Conservation (phyloP, 1,140 invertebrate species). For the Eriocheir sinensis region DNA sequence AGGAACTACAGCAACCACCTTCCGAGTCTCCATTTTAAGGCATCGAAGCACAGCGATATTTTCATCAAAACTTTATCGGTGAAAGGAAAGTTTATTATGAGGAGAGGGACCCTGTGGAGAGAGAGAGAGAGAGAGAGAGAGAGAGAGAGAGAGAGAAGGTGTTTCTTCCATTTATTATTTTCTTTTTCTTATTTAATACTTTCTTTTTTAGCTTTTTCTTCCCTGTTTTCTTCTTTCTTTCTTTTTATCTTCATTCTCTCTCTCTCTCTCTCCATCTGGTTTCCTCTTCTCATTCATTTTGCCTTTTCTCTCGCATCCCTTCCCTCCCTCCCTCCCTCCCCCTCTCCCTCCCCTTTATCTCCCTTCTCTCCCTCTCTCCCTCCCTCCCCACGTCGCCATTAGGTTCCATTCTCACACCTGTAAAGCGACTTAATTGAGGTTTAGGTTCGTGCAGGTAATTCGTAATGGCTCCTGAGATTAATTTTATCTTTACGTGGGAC, state of each 20-base stretch:
- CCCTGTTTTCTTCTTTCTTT: too few species aligned
- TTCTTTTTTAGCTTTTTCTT: too few species aligned
- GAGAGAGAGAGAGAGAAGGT: neutral
- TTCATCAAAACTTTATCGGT: conserved; percentile 25
- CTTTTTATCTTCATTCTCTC: too few species aligned
- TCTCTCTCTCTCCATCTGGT: neutral
- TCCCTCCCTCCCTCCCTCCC: neutral
- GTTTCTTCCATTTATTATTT: too few species aligned
- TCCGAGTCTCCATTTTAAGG: neutral
- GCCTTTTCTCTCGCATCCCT: too few species aligned
- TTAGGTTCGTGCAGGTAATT: conserved; percentile 3
- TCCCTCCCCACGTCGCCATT: neutral
- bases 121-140: conserved; percentile 22
- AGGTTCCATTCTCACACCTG: neutral
- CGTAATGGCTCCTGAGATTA: conserved; percentile 2
- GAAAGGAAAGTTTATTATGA: conserved; percentile 26
- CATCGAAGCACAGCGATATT: neutral
- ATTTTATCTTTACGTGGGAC: neutral
- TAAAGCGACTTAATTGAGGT: conserved; percentile 14
- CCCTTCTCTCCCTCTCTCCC: neutral
- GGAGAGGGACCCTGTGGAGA: neutral
- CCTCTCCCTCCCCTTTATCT: neutral
- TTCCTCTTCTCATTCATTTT: neutral
- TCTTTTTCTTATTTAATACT: too few species aligned
- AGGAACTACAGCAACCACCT: too few species aligned